Conservation (phyloP, 2,888 invertebrate species). For the Ptilodon capucinus region DNA sequence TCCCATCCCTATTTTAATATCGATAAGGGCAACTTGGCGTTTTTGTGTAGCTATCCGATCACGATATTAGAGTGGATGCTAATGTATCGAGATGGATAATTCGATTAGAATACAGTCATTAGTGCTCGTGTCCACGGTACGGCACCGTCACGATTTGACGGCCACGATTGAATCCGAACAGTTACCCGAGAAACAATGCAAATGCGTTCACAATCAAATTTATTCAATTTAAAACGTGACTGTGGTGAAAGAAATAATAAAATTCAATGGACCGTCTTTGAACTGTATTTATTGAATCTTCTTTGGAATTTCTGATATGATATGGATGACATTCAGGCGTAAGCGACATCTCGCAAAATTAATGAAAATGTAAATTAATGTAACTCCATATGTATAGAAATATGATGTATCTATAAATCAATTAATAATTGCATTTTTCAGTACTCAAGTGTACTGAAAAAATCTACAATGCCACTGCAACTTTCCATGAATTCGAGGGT, state of each 20-base stretch:
- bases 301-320: background rate
- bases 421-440: too few relatives aligned
- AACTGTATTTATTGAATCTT: background rate
- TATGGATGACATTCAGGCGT: too few relatives aligned
- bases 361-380: too few relatives aligned
- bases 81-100: constrained; percentile 47
- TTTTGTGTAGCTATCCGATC: constrained; percentile 33
- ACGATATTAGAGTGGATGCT: constrained; percentile 32
- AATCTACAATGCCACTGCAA: too few relatives aligned
- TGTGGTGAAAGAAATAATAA: constrained; percentile 1
- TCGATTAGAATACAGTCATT: constrained; percentile 58
- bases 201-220: constrained; percentile 17
- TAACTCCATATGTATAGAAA: too few relatives aligned
- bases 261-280: background rate
- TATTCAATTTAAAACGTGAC: constrained; percentile 16
- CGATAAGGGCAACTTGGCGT: constrained; percentile 22
- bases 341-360: too few relatives aligned
- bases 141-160: constrained; percentile 36
- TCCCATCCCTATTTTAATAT: constrained; percentile 3
- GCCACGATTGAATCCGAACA: constrained; percentile 25
- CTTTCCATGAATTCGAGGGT: too few relatives aligned
- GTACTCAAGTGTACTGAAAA: too few relatives aligned
- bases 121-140: constrained; percentile 38
- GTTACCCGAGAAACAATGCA: constrained; percentile 19
- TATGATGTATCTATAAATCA: too few relatives aligned